Evolutionary conservation across 2,797 vertebrate species (phyloP), one percentile per base, ranked within the genome.

Genomic region (Knipowitschia caucasica): DNA sequence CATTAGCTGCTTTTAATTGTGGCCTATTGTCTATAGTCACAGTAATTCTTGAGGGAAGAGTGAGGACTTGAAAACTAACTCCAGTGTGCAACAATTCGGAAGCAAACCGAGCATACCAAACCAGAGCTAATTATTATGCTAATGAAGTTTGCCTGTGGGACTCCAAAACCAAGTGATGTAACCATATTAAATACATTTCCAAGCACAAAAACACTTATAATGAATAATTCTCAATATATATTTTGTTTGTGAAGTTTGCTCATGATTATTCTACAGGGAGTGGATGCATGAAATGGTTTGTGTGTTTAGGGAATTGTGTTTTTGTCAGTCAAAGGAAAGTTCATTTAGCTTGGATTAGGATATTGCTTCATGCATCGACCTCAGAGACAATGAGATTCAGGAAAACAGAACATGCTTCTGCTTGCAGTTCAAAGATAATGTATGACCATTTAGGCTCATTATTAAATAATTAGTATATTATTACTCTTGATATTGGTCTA

Each of bases 51-150:
- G 33, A 18, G 29, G 3, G 40, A n/a, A 1, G 14, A 7, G 30
- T n/a, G 44, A n/a, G 56, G 51, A 69, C 68, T 68, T 76, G 73
- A 71, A 71, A 81, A 70, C 49, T 44, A 18, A 64, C 67, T 54
- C 50, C 71, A 58, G 51, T 47, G 45, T 53, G 56, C 53, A 63
- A 72, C 59, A 44, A 50, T 64, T 54, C 44, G 64, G 65, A 67
- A 73, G 71, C 70, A 68, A 75, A 71, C 66, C 42, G 69, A 51
- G 73, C 73, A 69, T 81, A 80, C 75, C 62, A 43, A 66, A 69
- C 15, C 56, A 4, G 4, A 63, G 62, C 80, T 84, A 78, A 79
- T 83, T 83, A 84, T 84, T 84, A 85, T 85, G 81, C 72, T 81
- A 85, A 85, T 86, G 4, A 33, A 60, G 44, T 38, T 17, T 10